These are phyloP conservation scores for Heloderma charlesbogerti DNA, from an alignment of 2,113 vertebrate species.

Conservation along the genomic window DNA sequence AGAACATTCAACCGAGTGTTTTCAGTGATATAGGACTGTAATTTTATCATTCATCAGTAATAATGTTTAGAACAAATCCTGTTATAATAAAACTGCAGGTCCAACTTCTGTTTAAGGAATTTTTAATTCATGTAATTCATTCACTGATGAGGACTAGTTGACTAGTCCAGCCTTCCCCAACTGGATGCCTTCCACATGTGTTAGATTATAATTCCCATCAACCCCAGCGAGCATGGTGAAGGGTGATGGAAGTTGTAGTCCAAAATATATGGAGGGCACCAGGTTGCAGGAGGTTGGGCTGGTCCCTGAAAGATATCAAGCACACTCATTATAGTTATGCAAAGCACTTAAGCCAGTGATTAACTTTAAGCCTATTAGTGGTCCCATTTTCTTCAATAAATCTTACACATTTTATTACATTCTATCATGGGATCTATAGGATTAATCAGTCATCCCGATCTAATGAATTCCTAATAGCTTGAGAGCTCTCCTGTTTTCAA, in stretches of 20 bases:
- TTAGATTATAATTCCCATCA: no score
- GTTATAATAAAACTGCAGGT: not conserved
- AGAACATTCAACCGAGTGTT: not conserved
- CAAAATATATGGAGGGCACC: no score
- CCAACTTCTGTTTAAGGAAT: not conserved
- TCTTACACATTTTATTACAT: not conserved
- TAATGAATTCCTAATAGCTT: not conserved
- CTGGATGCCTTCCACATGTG: no score
- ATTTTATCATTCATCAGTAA: not conserved
- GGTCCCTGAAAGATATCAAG: not conserved
- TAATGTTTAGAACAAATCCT: not conserved
- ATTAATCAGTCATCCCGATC: not conserved
- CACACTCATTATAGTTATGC: not conserved
- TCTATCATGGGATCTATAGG: not conserved
- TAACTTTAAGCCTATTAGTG: not conserved
- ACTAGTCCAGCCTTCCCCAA: not conserved
- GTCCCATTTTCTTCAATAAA: not conserved
- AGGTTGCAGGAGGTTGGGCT: no score
- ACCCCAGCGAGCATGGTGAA: no score
- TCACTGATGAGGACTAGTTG: not conserved
- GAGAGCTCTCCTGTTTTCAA: not conserved
- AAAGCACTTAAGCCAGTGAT: not conserved
- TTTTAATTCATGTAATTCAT: not conserved
- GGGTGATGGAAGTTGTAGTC: no score
- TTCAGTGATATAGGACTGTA: not conserved